These are phyloP conservation scores for Formica aserva DNA, from an alignment of 2,888 invertebrate species.

Conservation along the genomic window DNA sequence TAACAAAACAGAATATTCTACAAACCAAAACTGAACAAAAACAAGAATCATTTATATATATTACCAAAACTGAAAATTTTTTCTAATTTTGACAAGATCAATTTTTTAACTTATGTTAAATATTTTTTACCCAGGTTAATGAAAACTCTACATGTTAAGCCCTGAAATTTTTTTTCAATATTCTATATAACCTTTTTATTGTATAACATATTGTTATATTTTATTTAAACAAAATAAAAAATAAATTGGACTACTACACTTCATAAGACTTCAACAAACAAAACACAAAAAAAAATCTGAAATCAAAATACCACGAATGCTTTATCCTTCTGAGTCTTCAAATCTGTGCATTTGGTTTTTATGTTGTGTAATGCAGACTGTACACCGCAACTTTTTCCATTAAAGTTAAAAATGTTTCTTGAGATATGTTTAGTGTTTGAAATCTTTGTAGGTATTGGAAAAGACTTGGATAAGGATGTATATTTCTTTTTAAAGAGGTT, in stretches of 20 bases:
- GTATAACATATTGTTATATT: neutral
- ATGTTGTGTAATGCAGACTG: slow-evolving; percentile 50
- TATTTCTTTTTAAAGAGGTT: slow-evolving; percentile 73
- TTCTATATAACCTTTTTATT: neutral
- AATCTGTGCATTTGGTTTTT: slow-evolving; percentile 62
- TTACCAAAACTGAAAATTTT: neutral
- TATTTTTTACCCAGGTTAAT: neutral
- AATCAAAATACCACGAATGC: slow-evolving; percentile 78
- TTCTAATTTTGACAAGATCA: neutral
- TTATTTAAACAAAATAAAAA: neutral
- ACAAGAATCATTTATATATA: neutral
- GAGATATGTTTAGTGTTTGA: slow-evolving; percentile 66
- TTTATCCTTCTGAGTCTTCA: slow-evolving; percentile 71
- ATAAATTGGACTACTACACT: slow-evolving; percentile 25
- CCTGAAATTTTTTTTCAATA: neutral
- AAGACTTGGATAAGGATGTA: slow-evolving; percentile 76
- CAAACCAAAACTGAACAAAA: neutral
- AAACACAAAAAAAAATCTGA: slow-evolving; percentile 37
- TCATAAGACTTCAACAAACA: slow-evolving; percentile 21
- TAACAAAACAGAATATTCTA: neutral
- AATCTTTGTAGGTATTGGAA: slow-evolving; percentile 75
- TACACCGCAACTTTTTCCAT: slow-evolving; percentile 56
- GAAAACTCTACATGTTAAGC: neutral
- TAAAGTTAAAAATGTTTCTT: slow-evolving; percentile 52
- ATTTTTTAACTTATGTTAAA: neutral